Percentiles rank a stretch among this genome's conserved stretches.
These are phyloP conservation scores for Aldabrachelys gigantea DNA, from an alignment of 2,113 vertebrate genomes.

Conservation along the genomic window DNA sequence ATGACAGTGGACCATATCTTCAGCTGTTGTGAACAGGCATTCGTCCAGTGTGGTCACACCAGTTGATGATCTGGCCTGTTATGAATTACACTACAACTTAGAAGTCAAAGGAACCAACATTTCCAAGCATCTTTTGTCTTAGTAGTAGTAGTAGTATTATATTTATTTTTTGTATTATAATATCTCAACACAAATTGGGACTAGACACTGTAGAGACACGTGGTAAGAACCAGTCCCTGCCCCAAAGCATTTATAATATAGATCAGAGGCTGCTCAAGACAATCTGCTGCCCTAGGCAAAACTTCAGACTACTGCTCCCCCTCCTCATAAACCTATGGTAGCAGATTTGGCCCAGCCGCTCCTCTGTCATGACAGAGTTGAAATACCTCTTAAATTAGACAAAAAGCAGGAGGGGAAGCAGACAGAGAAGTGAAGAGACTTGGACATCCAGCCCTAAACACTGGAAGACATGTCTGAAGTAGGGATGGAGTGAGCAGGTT, in stretches of 20 bases:
- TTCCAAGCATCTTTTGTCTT: neutral
- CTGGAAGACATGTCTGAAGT: neutral
- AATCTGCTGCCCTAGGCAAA: neutral
- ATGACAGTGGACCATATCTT: neutral
- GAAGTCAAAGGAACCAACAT: too few species aligned
- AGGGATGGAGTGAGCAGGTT: neutral
- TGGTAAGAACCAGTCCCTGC: neutral
- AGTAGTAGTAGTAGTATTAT: neutral
- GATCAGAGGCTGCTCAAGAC: neutral
- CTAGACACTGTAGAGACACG: neutral
- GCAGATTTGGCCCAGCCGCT: neutral
- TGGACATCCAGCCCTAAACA: fast-evolving
- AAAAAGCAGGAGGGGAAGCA: neutral
- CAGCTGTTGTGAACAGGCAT: neutral
- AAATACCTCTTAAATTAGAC: neutral
- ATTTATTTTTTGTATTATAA: neutral
- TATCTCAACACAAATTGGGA: neutral
- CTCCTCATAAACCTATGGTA: neutral
- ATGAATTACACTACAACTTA: neutral
- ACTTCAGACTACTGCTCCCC: neutral
- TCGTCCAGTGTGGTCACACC: neutral
- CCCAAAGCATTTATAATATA: neutral
- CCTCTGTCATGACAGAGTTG: neutral
- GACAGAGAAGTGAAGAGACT: neutral
- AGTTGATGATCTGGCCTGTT: neutral